Conservation (phyloP, 2,113 vertebrate genomes). For the Halichoerus grypus region DNA sequence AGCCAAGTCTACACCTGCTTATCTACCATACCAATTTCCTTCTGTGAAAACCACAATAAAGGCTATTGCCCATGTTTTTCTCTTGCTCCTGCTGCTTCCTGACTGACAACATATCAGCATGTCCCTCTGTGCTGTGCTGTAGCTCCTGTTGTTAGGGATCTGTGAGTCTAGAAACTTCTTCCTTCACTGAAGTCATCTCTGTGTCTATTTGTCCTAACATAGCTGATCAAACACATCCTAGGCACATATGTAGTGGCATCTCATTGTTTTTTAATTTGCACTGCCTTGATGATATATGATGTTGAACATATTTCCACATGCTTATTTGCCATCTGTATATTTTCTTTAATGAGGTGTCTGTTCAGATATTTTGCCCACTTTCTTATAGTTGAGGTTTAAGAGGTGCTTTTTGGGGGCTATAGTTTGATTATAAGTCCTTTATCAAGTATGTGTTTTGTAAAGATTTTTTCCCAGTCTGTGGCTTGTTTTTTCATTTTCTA, state of each 20-base stretch:
- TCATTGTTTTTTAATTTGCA: conserved; percentile 74
- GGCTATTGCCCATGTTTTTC: not conserved
- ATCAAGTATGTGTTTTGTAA: conserved; percentile 62
- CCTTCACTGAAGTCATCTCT: conserved; percentile 30
- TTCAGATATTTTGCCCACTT: conserved; percentile 72
- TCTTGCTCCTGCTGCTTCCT: not conserved
- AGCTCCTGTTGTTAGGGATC: not conserved
- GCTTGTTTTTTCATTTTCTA: conserved; percentile 54
- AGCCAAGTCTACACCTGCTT: not conserved
- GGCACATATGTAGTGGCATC: conserved; percentile 33
- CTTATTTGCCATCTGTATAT: conserved; percentile 68
- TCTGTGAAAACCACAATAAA: not conserved
- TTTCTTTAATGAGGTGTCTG: conserved; percentile 70
- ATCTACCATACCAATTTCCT: not conserved
- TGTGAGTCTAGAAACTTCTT: conserved; percentile 17
- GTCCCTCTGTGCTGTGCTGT: not conserved
- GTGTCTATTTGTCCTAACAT: not conserved
- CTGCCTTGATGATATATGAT: conserved; percentile 59
- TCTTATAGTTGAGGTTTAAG: conserved; percentile 69
- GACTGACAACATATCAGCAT: not conserved
- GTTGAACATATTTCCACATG: conserved; percentile 71
- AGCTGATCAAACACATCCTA: conserved; percentile 53
- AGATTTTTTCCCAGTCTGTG: conserved; percentile 44
- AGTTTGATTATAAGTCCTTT: conserved; percentile 70
- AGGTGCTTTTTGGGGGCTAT: conserved; percentile 11